Base-by-base conservation (phyloP, 37 sponge, comb jelly and placozoan species). In the Halisarca cf. caerulea region DNA sequence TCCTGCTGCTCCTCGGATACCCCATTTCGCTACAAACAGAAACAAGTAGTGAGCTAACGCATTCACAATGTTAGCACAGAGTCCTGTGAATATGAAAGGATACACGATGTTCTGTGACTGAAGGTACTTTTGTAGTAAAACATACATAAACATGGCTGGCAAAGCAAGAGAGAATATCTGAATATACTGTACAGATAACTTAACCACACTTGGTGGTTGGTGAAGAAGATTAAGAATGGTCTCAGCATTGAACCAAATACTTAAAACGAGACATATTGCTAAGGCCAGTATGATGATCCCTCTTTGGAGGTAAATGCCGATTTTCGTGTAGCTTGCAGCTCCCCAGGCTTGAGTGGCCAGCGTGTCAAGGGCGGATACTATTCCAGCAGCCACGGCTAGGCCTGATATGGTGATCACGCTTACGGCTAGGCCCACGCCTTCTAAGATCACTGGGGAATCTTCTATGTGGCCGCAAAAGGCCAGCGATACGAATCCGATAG, bases 61-160 rank as follows among this genome's bases (percentile, higher is more conserved):
- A 86, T 55, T 79, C 54, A 78, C 74, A 32, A 80, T 39, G 38
- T 83, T 87, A 30, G 51, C 40, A 0, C 64, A 17, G 18, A 77
- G 0, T 15, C 87, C 84, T 38, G 86, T 58, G 27, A 86, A 70
- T 23, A 83, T 78, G 47, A 86, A 90, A 5, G 83, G 87, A 80
- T 59, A 80, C 36, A 86, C 84, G 37, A 90, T 69, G 78, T 80
- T 80, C 87, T 90, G 89, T 53, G 91, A 83, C 60, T 90, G 91
- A 32, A 86, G 55, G 83, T 86, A 90, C 68, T 80, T 83, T 59
- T 83, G 84, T 21, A 86, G 60, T 75, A 90, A 61, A 14, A 60
- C 25, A 7, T 58, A 80, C 18, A 86, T 4, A 25, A 90, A 33
- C 0, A 43, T 2, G 2, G 77, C 77, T 2, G 77, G 77, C 21